Conservation (phyloP, 1,140 invertebrate genomes). For the Thaumetopoea pityocampa region DNA sequence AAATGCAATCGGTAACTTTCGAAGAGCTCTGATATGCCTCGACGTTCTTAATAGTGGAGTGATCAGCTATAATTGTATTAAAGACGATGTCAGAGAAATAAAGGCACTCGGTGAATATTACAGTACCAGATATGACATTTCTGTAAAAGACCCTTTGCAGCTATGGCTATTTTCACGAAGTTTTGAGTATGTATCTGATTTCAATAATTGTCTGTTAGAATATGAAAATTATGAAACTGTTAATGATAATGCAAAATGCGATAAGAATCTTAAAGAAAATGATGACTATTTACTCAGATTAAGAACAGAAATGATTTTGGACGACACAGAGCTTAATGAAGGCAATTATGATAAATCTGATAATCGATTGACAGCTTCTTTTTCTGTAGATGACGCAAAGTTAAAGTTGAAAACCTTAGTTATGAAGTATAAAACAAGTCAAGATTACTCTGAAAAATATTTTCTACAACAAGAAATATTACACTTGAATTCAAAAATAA, state of each 20-base stretch:
- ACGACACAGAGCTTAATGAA: slow-evolving; percentile 30
- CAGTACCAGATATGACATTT: not conserved
- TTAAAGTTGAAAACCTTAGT: slow-evolving; percentile 8
- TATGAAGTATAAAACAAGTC: slow-evolving; percentile 1
- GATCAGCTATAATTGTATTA: slow-evolving; percentile 22
- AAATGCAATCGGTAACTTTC: slow-evolving; percentile 20
- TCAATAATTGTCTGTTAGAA: slow-evolving; percentile 21
- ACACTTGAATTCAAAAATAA: slow-evolving; percentile 14
- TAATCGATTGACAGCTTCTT: slow-evolving; percentile 17
- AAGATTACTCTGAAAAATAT: not conserved
- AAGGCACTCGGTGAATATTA: slow-evolving; percentile 19
- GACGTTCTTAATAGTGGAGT: slow-evolving; percentile 32
- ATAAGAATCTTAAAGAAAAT: too few relatives aligned
- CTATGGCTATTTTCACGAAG: slow-evolving; percentile 48
- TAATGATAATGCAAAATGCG: slow-evolving; percentile 17
- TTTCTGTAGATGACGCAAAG: slow-evolving; percentile 23
- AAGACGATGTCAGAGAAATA: slow-evolving; percentile 19
- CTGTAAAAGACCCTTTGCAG: slow-evolving; percentile 26
- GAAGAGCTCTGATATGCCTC: slow-evolving; percentile 25
- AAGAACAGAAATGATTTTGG: slow-evolving; percentile 23
- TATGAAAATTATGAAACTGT: slow-evolving; percentile 4
- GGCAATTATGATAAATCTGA: not conserved
- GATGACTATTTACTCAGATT: too few relatives aligned
- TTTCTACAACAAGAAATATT: slow-evolving; percentile 6
- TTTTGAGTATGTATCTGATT: slow-evolving; percentile 7